Base-by-base conservation (phyloP, 2,888 invertebrate species). In the Hyposoter dolosus region DNA sequence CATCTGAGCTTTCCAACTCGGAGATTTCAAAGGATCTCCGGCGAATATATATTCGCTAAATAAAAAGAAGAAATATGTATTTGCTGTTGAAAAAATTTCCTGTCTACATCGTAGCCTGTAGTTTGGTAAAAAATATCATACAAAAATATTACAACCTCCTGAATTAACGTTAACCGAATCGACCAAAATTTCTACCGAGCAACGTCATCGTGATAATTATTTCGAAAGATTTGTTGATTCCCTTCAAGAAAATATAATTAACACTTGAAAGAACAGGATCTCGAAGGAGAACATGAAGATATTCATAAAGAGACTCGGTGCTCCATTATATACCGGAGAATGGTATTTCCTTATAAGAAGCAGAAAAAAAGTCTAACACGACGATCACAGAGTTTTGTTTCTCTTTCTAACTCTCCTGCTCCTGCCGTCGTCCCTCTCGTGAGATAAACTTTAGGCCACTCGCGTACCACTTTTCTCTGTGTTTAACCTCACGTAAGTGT, bases 371-470 rank as follows among this genome's bases (percentile, higher is more conserved):
- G n/a, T 28, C 15, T 47, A 40, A 43, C 53, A 40, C n/a, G 15
- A 45, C 56, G 10, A 2, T 23, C n/a, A 35, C 35, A 35, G 35
- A 35, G 35, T 35, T 28, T 78, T 28, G 19, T 47, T 60, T n/a
- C 3, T 47, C 32, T 60, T 17, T 23, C 28, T 17, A 17, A 66
- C 28, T 47, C 47, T 23, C 23, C 23, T 3, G 17, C 63, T 71
- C 9, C 5, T 5, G 5, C 15, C 17, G 7, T 50, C 23, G 12
- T 19, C 43, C 50, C 23, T 17, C 40, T 23, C 40, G n/a, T 40
- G 9, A 10, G 19, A 68, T 69, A 75, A 77, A 84, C 77, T 84
- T 77, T 74, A n/a, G 35, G 45, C 45, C 77, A 65, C 71, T 83
- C 65, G 74, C 43, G 23, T 68, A 40, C 68, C 17, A 35, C 50